These are phyloP conservation scores for Rhorus exstirpatorius DNA, from an alignment of 2,888 invertebrate genomes.

Conservation along the genomic window DNA sequence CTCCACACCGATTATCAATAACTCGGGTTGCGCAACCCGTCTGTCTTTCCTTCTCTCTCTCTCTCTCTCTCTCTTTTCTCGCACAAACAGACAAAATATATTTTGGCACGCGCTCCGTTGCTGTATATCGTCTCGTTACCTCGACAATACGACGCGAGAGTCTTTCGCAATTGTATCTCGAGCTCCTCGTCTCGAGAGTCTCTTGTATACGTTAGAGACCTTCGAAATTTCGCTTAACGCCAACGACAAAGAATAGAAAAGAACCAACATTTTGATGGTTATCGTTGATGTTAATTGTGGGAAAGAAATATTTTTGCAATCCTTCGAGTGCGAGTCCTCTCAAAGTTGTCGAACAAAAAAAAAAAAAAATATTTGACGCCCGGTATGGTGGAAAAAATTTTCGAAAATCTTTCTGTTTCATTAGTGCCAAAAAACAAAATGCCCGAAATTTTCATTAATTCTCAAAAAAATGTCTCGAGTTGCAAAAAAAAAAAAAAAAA, in stretches of 20 bases:
- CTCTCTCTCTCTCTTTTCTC: conserved; percentile 17
- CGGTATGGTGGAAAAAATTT: no score
- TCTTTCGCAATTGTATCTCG: conserved; percentile 51
- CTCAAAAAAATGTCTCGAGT: no score
- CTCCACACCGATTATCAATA: no score
- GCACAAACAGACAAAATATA: conserved; percentile 53
- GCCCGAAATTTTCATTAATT: no score
- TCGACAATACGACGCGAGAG: conserved; percentile 49
- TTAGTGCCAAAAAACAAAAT: no score
- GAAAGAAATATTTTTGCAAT: no score
- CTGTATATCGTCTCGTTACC: conserved; percentile 51
- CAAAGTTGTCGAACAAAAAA: no score
- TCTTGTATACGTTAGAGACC: conserved; percentile 5
- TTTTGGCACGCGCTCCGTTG: conserved; percentile 59
- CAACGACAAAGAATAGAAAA: not conserved
- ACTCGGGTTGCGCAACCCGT: conserved; percentile 22
- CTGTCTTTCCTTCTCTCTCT: conserved; percentile 17
- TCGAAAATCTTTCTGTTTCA: no score
- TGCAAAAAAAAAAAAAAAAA: not conserved
- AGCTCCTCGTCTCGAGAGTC: conserved; percentile 14
- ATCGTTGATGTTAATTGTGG: no score
- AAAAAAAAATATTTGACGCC: no score
- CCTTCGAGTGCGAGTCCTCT: no score
- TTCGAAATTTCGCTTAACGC: not conserved
- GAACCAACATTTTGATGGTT: no score